Evolutionary conservation across 2,797 vertebrate species (phyloP), one percentile per base, ranked within the genome.

Genomic region (Danio kyathit): DNA sequence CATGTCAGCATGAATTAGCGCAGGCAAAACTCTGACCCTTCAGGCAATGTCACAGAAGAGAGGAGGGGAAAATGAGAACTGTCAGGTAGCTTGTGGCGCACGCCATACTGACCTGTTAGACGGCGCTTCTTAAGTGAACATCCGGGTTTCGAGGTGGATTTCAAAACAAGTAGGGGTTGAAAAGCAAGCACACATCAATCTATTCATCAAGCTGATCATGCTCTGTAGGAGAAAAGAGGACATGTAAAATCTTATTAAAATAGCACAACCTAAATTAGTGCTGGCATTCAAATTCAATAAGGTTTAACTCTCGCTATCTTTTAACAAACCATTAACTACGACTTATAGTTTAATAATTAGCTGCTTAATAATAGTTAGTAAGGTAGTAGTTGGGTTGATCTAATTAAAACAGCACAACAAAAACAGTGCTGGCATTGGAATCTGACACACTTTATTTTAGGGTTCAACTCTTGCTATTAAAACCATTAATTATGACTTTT

Each of bases 1-100:
- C 86, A 90, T 88, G 91, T 94, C 92, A 94, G 88, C 76, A 85
- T 87, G 85, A 88, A 93, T 94, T 94, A 94, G 88, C 89, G 90
- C 91, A 93, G 91, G 89, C 90, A 91, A 91, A 29, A 91, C 88
- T 91, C 61, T 19, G 56, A 54, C n/a, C 79, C 91, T 86, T 38
- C 4, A 85, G 91, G 91, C 79, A 86, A 65, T 17, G 14, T 80
- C 49, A 66, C 9, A 85, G 82, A 81, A 87, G 87, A 89, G 7
- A 19, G 88, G 91, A 29, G 90, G 88, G 89, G 56, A 70, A 82
- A 89, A 88, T 17, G 5, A 91, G 88, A 89, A 91, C 87, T 91
- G 92, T 92, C 92, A 92, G 87, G 88, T 90, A 90, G 88, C 89
- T 67, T 85, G 88, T 90, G 91, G 92, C 90, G 90, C 90, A 90